phyloP scores from a whole-genome alignment of 37 sponge, comb jelly and placozoan species.

The Hormiphora californensis region DNA sequence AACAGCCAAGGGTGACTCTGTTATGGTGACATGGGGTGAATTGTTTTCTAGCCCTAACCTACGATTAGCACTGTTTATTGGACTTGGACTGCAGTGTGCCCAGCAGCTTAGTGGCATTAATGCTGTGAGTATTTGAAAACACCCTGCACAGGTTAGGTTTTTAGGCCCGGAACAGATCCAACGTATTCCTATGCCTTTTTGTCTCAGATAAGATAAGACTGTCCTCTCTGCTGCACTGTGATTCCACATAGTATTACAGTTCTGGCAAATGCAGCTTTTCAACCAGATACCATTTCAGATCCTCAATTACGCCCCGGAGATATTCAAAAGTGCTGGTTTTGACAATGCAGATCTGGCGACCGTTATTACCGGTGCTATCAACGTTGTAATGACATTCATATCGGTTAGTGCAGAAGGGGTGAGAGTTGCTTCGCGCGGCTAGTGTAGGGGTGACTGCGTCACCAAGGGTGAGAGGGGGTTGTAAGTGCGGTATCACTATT shows the following conservation, averaged over 20 bases:
- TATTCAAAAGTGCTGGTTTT: not conserved
- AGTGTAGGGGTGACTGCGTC: too few relatives aligned
- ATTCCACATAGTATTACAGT: too few relatives aligned
- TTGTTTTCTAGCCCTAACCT: not conserved
- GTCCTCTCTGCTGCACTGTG: too few relatives aligned
- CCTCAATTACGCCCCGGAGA: constrained; percentile 36
- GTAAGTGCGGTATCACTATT: too few relatives aligned
- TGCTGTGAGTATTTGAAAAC: constrained; percentile 45
- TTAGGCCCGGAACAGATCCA: too few relatives aligned
- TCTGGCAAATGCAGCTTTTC: too few relatives aligned
- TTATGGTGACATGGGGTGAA: not conserved
- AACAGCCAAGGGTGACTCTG: not conserved
- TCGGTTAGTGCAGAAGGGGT: constrained; percentile 3
- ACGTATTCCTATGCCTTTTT: too few relatives aligned
- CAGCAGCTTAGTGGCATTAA: constrained; percentile 51
- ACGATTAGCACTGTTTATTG: constrained; percentile 8
- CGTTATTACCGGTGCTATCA: not conserved
- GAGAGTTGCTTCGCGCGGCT: too few relatives aligned
- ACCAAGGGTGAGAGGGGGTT: too few relatives aligned
- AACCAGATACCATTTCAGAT: too few relatives aligned
- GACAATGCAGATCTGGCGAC: not conserved
- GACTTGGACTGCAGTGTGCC: constrained; percentile 18
- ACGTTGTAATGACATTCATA: constrained; percentile 29
- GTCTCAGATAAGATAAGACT: too few relatives aligned
- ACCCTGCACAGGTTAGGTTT: too few relatives aligned